Base-by-base conservation (phyloP, 2,113 vertebrate species). In the Aspidoscelis tigris region DNA sequence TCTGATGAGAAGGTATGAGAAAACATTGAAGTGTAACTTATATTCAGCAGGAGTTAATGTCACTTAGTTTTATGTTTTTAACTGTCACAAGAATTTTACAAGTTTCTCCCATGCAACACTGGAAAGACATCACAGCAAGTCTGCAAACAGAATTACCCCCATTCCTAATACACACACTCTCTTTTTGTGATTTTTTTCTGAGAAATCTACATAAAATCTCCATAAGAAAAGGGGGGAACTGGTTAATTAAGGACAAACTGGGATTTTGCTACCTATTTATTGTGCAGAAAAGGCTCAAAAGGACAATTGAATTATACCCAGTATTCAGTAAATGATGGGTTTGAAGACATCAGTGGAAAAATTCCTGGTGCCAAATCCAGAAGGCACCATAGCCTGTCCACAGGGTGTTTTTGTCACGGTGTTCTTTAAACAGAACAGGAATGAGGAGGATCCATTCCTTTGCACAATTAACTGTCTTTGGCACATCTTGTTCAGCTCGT, bases 1-100 rank as follows among this genome's bases (percentile, higher is more conserved):
- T 2, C 22, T 55, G 20, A 83, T 76, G 82, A 47, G 50, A 77
- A 33, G 61, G 58, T n/a, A 66, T 53, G 43, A 79, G 58, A 85
- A 85, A 80, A 85, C 20, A 4, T 50, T 44, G 14, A 78, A 80
- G 43, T 53, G 44, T 79, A 80, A 85, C 58, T 85, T 81, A 69
- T 66, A 74, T 55, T 69, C 61, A 66, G 41, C 33, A 79, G 43
- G 76, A 73, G 43, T 66, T 73, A 50, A 65, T 79, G 61, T 79
- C 76, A 80, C 83, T 41, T 84, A 41, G 55, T 73, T 84, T 84
- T 84, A 80, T 61, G 58, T 79, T 79, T 85, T 84, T 87, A 66
- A 10, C 61, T 65, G 66, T 33, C 70, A 82, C 39, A 84, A 16
- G 18, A 68, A 16, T 85, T 82, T 65, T 86, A 78, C 61, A 83